Evolutionary conservation across 2,113 vertebrate species (phyloP).

Genomic region (Serilophus lunatus): DNA sequence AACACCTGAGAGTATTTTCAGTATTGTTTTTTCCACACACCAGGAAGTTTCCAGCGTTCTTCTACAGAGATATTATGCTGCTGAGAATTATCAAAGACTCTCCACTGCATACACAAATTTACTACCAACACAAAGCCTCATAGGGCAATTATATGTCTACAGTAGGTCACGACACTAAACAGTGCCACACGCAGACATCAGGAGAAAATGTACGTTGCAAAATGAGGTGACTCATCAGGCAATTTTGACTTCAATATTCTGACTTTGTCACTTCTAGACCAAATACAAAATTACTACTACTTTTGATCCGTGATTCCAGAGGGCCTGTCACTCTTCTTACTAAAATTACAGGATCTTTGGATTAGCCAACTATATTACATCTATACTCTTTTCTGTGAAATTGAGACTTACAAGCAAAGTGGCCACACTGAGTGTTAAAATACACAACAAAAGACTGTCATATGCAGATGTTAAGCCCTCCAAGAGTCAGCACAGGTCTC

Average conservation of each 20-base stretch:
- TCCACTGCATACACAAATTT: not conserved
- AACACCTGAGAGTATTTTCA: not conserved
- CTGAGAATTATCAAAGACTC: not conserved
- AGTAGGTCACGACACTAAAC: not conserved
- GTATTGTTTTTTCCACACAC: not conserved
- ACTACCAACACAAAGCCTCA: not conserved
- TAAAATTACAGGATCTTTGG: not conserved
- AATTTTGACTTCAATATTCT: not conserved
- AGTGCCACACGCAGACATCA: accelerated
- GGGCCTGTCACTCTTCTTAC: not conserved
- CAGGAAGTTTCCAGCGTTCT: not conserved
- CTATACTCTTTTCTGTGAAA: not conserved
- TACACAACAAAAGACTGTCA: not conserved
- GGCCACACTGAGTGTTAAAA: not conserved
- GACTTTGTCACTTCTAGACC: not conserved
- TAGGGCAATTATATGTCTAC: not conserved
- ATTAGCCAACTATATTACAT: not conserved
- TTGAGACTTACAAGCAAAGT: not conserved
- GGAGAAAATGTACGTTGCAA: not conserved
- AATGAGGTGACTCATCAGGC: not conserved
- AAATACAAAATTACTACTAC: not conserved
- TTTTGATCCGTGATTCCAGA: not conserved
- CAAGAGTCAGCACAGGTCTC: not conserved
- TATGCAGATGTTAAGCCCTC: not conserved
- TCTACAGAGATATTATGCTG: not conserved